phyloP scores from a whole-genome alignment of 2,113 vertebrate species.

The Procavia capensis region DNA sequence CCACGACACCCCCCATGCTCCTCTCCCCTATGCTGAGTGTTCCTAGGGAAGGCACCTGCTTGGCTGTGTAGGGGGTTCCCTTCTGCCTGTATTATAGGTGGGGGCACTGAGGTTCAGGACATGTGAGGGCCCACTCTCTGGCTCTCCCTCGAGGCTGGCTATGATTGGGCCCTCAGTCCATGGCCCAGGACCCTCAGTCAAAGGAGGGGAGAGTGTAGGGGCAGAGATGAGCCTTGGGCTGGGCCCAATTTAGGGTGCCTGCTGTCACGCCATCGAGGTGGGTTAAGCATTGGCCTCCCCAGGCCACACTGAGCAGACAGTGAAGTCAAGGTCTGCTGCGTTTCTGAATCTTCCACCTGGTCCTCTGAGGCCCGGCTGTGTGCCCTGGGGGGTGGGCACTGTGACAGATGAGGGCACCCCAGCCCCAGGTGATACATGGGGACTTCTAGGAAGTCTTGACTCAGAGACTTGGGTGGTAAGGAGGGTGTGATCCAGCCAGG shows the following conservation, averaged over 20 bases:
- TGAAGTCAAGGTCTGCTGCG: rapidly evolving
- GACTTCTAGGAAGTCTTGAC: background rate
- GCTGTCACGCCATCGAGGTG: rapidly evolving
- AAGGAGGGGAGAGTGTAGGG: too few species aligned
- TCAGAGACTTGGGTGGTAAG: background rate
- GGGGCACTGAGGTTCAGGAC: background rate
- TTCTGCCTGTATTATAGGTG: rapidly evolving
- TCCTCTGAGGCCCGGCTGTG: background rate
- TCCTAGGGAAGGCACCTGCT: rapidly evolving
- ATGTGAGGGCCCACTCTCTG: too few species aligned
- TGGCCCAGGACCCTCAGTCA: too few species aligned
- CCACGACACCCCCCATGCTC: rapidly evolving
- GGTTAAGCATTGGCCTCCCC: background rate
- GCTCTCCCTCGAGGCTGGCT: background rate
- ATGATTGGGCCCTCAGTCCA: rapidly evolving
- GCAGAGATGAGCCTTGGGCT: rapidly evolving
- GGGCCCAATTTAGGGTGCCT: background rate
- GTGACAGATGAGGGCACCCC: too few species aligned
- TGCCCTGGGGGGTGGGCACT: background rate
- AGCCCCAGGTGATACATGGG: background rate
- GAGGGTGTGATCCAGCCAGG: background rate
- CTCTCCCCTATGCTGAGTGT: background rate
- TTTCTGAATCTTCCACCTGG: background rate
- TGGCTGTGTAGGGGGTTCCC: rapidly evolving
- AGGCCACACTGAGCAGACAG: rapidly evolving